Evolutionary conservation across 2,888 invertebrate species (phyloP).

Genomic region (Pterobdella sp.): DNA sequence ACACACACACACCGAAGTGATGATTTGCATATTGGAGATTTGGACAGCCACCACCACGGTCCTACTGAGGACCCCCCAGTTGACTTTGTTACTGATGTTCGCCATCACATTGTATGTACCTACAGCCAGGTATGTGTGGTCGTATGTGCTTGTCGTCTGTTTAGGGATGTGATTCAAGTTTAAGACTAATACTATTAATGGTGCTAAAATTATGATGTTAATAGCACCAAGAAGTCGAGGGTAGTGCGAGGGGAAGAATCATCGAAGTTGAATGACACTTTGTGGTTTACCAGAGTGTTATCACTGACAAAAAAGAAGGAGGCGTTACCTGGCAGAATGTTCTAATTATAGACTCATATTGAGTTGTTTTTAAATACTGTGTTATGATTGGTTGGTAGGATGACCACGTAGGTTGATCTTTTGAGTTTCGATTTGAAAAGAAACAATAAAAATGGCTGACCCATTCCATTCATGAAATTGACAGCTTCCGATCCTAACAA

Average conservation of each 20-base stretch:
- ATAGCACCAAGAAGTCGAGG: constrained; percentile 8
- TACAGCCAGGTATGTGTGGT: constrained; percentile 26
- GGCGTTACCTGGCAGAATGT: constrained; percentile 10
- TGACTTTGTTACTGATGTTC: constrained; percentile 31
- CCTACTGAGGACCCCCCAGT: constrained; percentile 13
- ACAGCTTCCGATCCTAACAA: constrained; percentile 35
- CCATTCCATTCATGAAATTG: constrained; percentile 26
- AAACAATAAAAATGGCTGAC: too few species aligned
- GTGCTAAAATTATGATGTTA: too few species aligned
- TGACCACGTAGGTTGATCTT: background rate
- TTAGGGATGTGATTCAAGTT: too few species aligned
- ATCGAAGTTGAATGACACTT: constrained; percentile 27
- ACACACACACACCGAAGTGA: background rate
- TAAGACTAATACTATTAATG: too few species aligned
- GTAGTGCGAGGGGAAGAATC: constrained; percentile 5
- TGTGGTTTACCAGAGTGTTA: constrained; percentile 17
- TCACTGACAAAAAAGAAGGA: constrained; percentile 20
- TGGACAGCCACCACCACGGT: constrained; percentile 27
- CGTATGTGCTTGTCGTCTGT: constrained; percentile 17
- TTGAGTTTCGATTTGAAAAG: too few species aligned
- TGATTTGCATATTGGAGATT: constrained; percentile 27
- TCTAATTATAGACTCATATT: background rate
- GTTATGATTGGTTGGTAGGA: background rate
- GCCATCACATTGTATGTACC: constrained; percentile 30
- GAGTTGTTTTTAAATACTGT: background rate